Evolutionary conservation across 2,888 invertebrate genomes (phyloP).

Genomic region (Dryadula phaetusa): DNA sequence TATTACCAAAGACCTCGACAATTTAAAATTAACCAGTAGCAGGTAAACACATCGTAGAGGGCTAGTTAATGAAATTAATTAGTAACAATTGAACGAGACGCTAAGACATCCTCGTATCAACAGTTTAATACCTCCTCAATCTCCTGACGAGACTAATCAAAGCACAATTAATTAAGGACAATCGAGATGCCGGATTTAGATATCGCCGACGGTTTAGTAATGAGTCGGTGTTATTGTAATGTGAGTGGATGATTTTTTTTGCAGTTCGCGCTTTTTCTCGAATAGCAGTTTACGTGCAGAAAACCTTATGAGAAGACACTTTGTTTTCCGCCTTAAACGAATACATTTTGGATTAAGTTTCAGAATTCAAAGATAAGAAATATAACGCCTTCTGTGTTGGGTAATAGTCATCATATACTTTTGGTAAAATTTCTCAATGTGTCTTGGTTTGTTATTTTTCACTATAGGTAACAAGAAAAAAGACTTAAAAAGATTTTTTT

Average conservation of each 20-base stretch:
- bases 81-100: neutral
- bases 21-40: neutral
- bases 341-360: too few species aligned
- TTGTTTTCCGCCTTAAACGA: neutral
- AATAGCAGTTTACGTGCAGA: neutral
- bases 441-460: too few species aligned
- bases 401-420: too few species aligned
- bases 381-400: too few species aligned
- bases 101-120: conserved; percentile 50
- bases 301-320: neutral
- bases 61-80: conserved; percentile 24
- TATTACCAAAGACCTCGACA: neutral
- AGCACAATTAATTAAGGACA: conserved; percentile 68
- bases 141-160: conserved; percentile 66
- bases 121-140: conserved; percentile 67
- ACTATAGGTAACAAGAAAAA: too few species aligned
- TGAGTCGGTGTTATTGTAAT: conserved; percentile 18
- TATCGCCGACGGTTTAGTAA: conserved; percentile 20
- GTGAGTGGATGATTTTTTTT: neutral
- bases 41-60: neutral
- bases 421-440: too few species aligned
- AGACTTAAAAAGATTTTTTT: too few species aligned
- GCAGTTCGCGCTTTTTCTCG: neutral
- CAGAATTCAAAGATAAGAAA: too few species aligned
- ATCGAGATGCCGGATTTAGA: conserved; percentile 40